Evolutionary conservation across 2,797 vertebrate genomes (phyloP), one percentile per base, ranked within the genome.

Genomic region (Argentina silus): DNA sequence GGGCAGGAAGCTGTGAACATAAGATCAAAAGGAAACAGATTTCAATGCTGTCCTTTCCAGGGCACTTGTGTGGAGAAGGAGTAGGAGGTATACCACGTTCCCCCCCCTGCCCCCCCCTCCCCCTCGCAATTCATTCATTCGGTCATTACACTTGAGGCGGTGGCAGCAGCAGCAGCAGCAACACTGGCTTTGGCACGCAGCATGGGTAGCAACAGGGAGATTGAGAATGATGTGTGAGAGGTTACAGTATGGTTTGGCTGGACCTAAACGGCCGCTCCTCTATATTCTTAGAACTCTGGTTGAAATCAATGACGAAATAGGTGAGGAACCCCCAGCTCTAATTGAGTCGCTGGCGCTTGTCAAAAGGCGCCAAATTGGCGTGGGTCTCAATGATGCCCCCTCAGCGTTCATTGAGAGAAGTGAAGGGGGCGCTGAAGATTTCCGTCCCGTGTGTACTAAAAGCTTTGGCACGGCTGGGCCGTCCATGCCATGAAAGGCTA

Each of bases 351-450:
- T 14, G 27, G 42, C 63, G 81, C 73, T 73, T 83, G 72, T 81
- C 85, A 73, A 69, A 67, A 48, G 14, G 79, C 81, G 91, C 92
- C 91, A 91, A 84, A 72, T 92, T 92, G 92, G 92, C 92, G 73
- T 47, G 67, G 64, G 64, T 71, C 76, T 78, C 80, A 81, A 83
- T 74, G 81, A 78, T 83, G 79, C 70, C 79, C 83, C 64, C 85
- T 79, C 80, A 85, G 69, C 15, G 62, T 78, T 78, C 86, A 89
- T 84, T 88, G 84, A 91, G 81, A 73, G 67, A 73, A 83, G 72
- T 83, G 81, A 91, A 91, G 90, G 86, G 88, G 74, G 75, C 55
- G 69, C 87, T 72, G 86, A 80, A 87, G 87, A 85, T 85, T 80
- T 77, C 83, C 69, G 82, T 84, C 83, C 82, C 27, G 3, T 82